Conservation (phyloP, 2,888 invertebrate species). For the Andrena fulva region DNA sequence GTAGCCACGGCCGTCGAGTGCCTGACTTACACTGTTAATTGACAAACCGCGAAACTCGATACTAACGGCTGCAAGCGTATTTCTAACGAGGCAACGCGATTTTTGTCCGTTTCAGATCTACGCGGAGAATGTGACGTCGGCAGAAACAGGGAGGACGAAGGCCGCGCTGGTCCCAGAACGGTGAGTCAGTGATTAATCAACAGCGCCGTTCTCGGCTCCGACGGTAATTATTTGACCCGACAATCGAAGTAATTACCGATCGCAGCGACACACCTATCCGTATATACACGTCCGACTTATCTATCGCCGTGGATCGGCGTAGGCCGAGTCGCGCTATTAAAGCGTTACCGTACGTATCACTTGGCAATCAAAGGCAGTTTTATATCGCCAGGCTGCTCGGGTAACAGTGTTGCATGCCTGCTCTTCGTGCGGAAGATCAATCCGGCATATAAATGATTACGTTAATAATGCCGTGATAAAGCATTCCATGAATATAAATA, state of each 20-base stretch:
- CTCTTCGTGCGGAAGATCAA: constrained; percentile 55
- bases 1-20: background rate
- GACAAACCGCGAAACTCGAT: background rate
- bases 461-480: constrained; percentile 54
- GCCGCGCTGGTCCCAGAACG: constrained; percentile 47
- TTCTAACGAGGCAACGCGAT: constrained; percentile 27
- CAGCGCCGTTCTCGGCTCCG: constrained; percentile 44
- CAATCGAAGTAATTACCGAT: constrained; percentile 72
- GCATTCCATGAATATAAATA: constrained; percentile 52
- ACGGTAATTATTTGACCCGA: constrained; percentile 69
- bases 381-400: constrained; percentile 14
- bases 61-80: background rate
- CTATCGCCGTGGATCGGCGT: constrained; percentile 54
- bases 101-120: constrained; percentile 60
- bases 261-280: constrained; percentile 63
- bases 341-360: constrained; percentile 54
- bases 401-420: constrained; percentile 52
- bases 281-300: constrained; percentile 42
- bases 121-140: constrained; percentile 54
- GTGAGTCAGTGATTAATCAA: constrained; percentile 72
- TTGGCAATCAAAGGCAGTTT: constrained; percentile 53
- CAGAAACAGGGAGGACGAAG: constrained; percentile 51
- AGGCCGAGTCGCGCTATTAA: constrained; percentile 49
- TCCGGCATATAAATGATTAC: constrained; percentile 47
- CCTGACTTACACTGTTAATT: background rate